Percentiles rank a stretch among this genome's conserved stretches.
phyloP scores from a whole-genome alignment of 1,140 invertebrate species.

The Drosophila bifasciata region DNA sequence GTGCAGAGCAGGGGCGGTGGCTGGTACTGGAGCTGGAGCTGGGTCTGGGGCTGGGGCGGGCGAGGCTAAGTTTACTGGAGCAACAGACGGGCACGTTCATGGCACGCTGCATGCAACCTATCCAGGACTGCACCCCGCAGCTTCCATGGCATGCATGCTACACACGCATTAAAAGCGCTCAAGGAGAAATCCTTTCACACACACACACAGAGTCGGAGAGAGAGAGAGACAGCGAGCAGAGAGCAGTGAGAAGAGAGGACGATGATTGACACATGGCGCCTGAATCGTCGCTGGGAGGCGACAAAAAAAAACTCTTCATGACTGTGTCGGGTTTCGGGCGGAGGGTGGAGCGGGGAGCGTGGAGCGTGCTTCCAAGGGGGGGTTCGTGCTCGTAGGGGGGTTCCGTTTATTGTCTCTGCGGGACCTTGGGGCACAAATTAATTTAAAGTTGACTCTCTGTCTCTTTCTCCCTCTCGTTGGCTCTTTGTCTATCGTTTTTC shows the following conservation, averaged over 20 bases:
- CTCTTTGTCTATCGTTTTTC: too few relatives aligned
- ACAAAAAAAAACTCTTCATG: constrained; percentile 6
- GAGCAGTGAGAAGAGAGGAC: background rate
- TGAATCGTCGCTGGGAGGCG: constrained; percentile 8
- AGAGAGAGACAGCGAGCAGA: background rate
- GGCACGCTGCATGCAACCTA: background rate
- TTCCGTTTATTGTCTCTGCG: constrained; percentile 61
- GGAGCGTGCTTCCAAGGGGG: background rate
- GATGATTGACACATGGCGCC: constrained; percentile 68
- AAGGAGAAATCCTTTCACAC: constrained; percentile 57
- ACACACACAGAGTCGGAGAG: constrained; percentile 15
- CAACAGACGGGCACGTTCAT: constrained; percentile 39
- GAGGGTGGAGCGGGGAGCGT: background rate
- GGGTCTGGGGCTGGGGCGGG: background rate
- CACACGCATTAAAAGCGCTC: constrained; percentile 50
- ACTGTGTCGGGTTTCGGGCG: too few relatives aligned
- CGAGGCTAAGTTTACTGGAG: constrained; percentile 40
- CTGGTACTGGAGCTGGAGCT: too few relatives aligned
- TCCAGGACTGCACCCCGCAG: constrained; percentile 7
- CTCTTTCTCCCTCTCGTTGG: too few relatives aligned
- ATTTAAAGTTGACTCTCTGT: constrained; percentile 58
- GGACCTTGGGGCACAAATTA: constrained; percentile 60
- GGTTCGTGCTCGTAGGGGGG: background rate
- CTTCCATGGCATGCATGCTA: constrained; percentile 13
- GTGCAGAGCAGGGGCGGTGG: background rate